Percentiles rank a stretch among this genome's conserved stretches.
Conservation (phyloP, 2,888 invertebrate species). For the Thecophora atra region DNA sequence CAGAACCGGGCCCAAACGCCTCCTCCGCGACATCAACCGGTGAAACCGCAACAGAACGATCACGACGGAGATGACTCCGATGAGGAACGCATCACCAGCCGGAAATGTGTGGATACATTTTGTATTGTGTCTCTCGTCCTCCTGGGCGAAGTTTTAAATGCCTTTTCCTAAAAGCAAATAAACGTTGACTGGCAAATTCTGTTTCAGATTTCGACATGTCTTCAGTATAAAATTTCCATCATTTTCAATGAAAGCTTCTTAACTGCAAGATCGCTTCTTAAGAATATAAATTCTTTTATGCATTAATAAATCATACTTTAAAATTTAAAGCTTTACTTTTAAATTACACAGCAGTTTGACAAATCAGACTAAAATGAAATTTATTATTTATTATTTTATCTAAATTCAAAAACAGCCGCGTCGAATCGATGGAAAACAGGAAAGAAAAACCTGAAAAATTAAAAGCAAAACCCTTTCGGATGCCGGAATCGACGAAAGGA, state of each 20-base stretch:
- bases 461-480: not conserved
- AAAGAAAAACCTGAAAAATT: not conserved
- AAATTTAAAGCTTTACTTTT: no score
- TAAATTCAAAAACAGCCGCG: not conserved
- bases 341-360: no score
- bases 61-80: not conserved
- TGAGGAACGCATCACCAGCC: not conserved
- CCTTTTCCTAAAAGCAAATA: not conserved
- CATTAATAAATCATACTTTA: no score
- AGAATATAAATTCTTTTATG: no score
- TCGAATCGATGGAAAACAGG: not conserved
- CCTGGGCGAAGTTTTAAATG: not conserved
- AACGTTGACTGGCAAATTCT: not conserved
- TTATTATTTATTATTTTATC: not conserved
- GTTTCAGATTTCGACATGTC: not conserved
- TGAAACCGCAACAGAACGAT: no score
- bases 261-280: no score
- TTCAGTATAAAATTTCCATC: no score
- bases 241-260: no score
- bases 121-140: slow-evolving; percentile 1
- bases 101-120: not conserved
- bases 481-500: not conserved
- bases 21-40: no score
- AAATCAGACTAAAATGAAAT: no score
- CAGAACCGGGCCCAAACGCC: not conserved